These are phyloP conservation scores for Gastracanthus pulcherrimus DNA, from an alignment of 2,888 invertebrate genomes.

Conservation along the genomic window DNA sequence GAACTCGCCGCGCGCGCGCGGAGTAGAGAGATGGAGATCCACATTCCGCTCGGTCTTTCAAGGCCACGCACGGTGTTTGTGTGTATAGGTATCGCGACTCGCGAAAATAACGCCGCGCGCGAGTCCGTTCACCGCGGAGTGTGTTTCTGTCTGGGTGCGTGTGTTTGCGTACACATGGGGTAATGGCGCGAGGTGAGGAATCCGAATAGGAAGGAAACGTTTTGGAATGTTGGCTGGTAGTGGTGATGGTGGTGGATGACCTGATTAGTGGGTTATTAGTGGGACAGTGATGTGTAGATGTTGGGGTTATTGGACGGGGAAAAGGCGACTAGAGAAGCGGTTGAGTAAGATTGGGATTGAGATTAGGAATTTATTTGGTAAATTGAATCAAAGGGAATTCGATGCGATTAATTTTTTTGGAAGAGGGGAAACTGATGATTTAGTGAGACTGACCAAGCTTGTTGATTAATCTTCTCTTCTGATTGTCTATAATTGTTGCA, in stretches of 20 bases:
- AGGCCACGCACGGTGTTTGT: constrained; percentile 38
- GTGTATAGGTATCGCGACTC: background rate
- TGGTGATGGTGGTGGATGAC: background rate
- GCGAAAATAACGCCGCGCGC: constrained; percentile 23
- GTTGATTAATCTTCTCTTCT: too few species aligned
- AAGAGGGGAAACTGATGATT: too few species aligned
- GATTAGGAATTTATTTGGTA: too few species aligned
- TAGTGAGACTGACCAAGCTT: too few species aligned
- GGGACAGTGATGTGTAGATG: background rate
- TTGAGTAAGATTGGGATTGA: too few species aligned
- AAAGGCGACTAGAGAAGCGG: too few species aligned
- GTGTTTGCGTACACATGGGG: background rate
- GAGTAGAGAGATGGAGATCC: too few species aligned
- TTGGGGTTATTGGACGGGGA: background rate
- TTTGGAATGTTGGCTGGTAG: constrained; percentile 1
- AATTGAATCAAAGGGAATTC: too few species aligned
- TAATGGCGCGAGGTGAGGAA: background rate
- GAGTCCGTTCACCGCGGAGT: constrained; percentile 30
- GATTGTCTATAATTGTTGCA: too few species aligned
- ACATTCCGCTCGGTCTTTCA: constrained; percentile 50
- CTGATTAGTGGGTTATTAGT: background rate
- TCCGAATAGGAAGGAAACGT: constrained; percentile 18
- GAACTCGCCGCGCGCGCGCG: background rate
- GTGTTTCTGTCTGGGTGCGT: background rate
- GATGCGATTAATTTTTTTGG: too few species aligned